phyloP scores from a whole-genome alignment of 2,113 vertebrate genomes.

The Enhydra lutris region DNA sequence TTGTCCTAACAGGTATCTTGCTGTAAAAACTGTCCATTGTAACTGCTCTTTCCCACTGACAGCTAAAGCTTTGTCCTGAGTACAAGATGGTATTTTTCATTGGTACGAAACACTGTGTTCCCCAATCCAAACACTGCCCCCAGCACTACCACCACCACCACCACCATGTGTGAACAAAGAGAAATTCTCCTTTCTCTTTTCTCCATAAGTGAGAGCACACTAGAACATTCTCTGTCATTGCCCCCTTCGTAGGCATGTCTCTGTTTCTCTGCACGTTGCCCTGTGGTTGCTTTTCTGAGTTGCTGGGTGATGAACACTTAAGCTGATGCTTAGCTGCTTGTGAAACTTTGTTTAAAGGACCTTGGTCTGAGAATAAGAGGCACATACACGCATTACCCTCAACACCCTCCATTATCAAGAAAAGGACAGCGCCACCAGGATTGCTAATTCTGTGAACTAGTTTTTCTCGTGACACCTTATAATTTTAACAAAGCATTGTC shows the following conservation, averaged over 20 bases:
- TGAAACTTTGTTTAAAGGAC: constrained; percentile 55
- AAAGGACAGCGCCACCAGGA: constrained; percentile 9
- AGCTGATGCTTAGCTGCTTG: constrained; percentile 17
- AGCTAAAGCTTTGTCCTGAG: constrained; percentile 74
- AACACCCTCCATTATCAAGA: background rate
- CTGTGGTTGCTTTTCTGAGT: constrained; percentile 35
- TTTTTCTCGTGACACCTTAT: background rate
- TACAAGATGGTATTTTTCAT: constrained; percentile 65
- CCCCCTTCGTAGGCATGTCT: background rate
- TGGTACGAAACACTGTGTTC: constrained; percentile 59
- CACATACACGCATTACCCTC: background rate
- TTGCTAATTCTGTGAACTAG: background rate
- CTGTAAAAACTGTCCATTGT: constrained; percentile 83
- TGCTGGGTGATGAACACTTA: constrained; percentile 3
- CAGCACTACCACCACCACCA: background rate
- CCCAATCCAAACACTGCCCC: constrained; percentile 5
- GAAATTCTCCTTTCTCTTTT: constrained; percentile 6
- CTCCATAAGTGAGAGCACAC: background rate
- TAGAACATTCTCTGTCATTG: background rate
- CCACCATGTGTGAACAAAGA: constrained; percentile 21
- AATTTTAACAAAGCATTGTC: background rate
- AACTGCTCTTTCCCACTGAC: constrained; percentile 78
- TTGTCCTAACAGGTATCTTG: constrained; percentile 82
- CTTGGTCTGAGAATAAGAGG: constrained; percentile 45
- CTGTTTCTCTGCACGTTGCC: constrained; percentile 24